These are phyloP conservation scores for Pseudanteris insignis DNA, from an alignment of 2,888 invertebrate species.

Conservation along the genomic window DNA sequence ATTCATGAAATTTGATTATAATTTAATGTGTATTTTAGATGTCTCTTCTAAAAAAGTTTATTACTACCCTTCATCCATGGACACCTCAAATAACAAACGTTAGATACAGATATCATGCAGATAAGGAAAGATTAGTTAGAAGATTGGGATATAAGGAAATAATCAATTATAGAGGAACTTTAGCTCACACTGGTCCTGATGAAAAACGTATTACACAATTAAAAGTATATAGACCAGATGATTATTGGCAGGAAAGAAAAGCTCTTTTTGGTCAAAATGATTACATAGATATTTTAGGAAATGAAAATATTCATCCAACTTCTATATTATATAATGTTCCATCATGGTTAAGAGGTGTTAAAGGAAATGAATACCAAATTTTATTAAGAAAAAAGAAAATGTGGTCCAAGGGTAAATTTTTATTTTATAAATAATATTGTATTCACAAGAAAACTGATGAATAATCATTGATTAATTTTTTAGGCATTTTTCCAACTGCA, in stretches of 20 bases:
- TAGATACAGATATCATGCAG: slow-evolving; percentile 72
- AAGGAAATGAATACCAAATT: slow-evolving; percentile 85
- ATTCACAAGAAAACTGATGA: no score
- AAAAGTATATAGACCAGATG: slow-evolving; percentile 77
- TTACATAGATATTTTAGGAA: slow-evolving; percentile 94
- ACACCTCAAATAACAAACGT: slow-evolving; percentile 66
- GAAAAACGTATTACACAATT: slow-evolving; percentile 70
- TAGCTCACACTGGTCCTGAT: slow-evolving; percentile 73
- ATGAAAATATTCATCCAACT: slow-evolving; percentile 83
- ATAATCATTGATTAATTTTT: slow-evolving; percentile 45
- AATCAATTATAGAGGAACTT: slow-evolving; percentile 73
- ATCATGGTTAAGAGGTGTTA: slow-evolving; percentile 87
- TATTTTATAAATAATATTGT: slow-evolving; percentile 4
- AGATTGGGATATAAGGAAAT: slow-evolving; percentile 79
- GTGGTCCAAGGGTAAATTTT: slow-evolving; percentile 46
- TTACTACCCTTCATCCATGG: slow-evolving; percentile 47
- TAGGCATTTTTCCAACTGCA: slow-evolving; percentile 70
- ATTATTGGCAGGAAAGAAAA: slow-evolving; percentile 79
- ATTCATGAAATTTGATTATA: background rate
- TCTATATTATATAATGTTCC: slow-evolving; percentile 87
- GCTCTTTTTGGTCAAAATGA: slow-evolving; percentile 96
- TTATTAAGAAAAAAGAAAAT: slow-evolving; percentile 78
- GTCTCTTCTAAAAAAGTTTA: slow-evolving; percentile 50
- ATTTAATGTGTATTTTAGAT: slow-evolving; percentile 42
- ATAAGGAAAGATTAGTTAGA: slow-evolving; percentile 66